Base-by-base conservation (phyloP, 1,140 invertebrate genomes). In the Anastrepha ludens region DNA sequence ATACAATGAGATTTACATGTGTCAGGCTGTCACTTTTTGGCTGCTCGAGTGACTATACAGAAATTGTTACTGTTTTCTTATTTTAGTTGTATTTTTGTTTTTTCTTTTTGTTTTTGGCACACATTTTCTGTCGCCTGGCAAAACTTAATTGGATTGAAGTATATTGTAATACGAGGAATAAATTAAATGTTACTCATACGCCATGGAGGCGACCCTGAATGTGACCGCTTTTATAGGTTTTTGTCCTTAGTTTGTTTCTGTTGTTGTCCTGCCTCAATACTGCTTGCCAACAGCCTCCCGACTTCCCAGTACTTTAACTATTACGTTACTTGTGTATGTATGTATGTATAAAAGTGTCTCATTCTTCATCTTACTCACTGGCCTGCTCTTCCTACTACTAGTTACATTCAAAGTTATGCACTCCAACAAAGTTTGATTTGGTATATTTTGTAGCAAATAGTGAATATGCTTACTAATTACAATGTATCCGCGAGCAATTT, bases 101-200 rank as follows among this genome's bases (percentile, higher is more conserved):
- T 39, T 65, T 65, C 39, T 39, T 65, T 65, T 67, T 41, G 29
- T 39, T 29, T 67, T 41, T 41, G 50, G 41, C 41, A 39, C 41
- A 74, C 15, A 47, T 74, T 41, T 15, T 6, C 67, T 47, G 17
- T 74, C 67, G 6, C 64, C 29, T 4, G 29, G 29, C 41, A 74
- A 47, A 74, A 44, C 13, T 74, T 47, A 67, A 67, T 67, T 67
- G 64, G 64, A 39, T 41, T n/a, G 41, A 74, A 74, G 17, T n/a
- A 15, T 74, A 17, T 11, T 47, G 41, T 15, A 74, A 74, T 70
- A 39, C 2, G 41, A 74, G 67, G 15, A 29, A 74, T 74, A 47
- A 47, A 74, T 74, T 47, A 74, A 74, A 74, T 74, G 67, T 74
- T 74, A 74, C 67, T 47, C 67, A 74, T 74, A 74, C 67, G 67